phyloP scores from a whole-genome alignment of 2,113 vertebrate genomes.

The Corythornis cristatus region DNA sequence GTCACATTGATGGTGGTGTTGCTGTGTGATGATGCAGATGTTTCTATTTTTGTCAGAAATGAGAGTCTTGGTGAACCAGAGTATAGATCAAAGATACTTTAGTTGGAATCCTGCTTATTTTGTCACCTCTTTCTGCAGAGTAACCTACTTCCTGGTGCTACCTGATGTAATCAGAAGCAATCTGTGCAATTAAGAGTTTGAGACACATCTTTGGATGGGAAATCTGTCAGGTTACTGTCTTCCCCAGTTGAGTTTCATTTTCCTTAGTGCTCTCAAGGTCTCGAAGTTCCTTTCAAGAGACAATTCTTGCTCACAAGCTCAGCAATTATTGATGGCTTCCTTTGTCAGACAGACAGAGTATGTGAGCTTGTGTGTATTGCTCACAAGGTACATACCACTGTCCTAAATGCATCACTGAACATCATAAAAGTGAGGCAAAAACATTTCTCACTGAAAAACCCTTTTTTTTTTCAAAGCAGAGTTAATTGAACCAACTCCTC shows the following conservation, averaged over 20 bases:
- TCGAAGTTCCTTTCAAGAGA: slow-evolving; percentile 38
- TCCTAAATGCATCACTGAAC: slow-evolving; percentile 23
- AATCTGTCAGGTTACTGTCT: slow-evolving; percentile 47
- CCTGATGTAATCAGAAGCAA: slow-evolving; percentile 9
- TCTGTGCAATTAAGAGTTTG: slow-evolving; percentile 45
- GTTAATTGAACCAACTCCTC: not conserved
- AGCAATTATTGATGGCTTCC: slow-evolving; percentile 50
- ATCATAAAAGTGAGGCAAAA: not conserved
- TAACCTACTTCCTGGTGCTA: slow-evolving; percentile 53
- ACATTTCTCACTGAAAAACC: not conserved
- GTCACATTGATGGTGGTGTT: not conserved
- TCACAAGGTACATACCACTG: not conserved
- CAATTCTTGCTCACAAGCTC: not conserved
- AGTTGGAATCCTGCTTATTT: slow-evolving; percentile 2
- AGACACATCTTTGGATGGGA: slow-evolving; percentile 16
- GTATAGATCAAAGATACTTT: not conserved
- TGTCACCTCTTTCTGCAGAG: slow-evolving; percentile 21
- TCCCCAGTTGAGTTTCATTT: slow-evolving; percentile 18
- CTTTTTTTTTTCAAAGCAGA: not conserved
- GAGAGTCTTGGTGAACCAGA: not conserved
- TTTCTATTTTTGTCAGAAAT: slow-evolving; percentile 16
- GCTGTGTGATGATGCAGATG: not conserved
- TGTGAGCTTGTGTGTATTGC: slow-evolving; percentile 6
- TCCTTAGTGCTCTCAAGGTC: not conserved
- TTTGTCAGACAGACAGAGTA: slow-evolving; percentile 27